phyloP scores from a whole-genome alignment of 2,888 invertebrate species.

The Calliphora vomitoria region DNA sequence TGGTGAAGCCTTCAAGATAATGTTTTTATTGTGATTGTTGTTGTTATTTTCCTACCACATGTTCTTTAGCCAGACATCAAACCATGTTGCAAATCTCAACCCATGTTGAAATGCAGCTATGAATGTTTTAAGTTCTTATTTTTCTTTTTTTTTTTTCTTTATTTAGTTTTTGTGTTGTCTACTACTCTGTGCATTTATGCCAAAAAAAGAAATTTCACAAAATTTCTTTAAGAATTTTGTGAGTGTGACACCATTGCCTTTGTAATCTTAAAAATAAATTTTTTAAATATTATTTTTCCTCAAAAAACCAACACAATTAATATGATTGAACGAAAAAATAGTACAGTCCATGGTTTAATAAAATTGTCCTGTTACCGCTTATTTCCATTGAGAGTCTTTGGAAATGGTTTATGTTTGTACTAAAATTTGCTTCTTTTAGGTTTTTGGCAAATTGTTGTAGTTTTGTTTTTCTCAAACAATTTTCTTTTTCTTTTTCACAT shows the following conservation, averaged over 20 bases:
- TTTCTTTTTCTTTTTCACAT: slow-evolving; percentile 4
- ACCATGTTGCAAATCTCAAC: slow-evolving; percentile 49
- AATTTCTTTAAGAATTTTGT: slow-evolving; percentile 16
- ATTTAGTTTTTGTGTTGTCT: not conserved
- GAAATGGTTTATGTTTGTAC: slow-evolving; percentile 48
- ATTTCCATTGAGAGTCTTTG: not conserved
- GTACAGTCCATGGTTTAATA: too few species aligned
- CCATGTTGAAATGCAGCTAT: slow-evolving; percentile 41
- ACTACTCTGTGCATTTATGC: slow-evolving; percentile 25
- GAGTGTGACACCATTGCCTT: slow-evolving; percentile 10
- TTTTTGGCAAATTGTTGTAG: slow-evolving; percentile 52
- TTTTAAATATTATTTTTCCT: too few species aligned
- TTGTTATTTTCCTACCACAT: slow-evolving; percentile 19
- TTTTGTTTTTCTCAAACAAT: slow-evolving; percentile 39
- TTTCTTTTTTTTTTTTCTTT: not conserved
- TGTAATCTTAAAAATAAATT: not conserved
- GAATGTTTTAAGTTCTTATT: slow-evolving; percentile 26
- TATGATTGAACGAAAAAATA: too few species aligned
- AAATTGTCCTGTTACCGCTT: too few species aligned
- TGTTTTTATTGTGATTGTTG: not conserved
- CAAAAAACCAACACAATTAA: too few species aligned
- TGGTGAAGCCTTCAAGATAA: too few species aligned
- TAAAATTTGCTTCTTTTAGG: slow-evolving; percentile 9
- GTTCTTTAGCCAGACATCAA: slow-evolving; percentile 34
- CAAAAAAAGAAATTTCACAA: slow-evolving; percentile 35